Conservation (phyloP, 2,113 vertebrate species). For the Ceratotherium simum region DNA sequence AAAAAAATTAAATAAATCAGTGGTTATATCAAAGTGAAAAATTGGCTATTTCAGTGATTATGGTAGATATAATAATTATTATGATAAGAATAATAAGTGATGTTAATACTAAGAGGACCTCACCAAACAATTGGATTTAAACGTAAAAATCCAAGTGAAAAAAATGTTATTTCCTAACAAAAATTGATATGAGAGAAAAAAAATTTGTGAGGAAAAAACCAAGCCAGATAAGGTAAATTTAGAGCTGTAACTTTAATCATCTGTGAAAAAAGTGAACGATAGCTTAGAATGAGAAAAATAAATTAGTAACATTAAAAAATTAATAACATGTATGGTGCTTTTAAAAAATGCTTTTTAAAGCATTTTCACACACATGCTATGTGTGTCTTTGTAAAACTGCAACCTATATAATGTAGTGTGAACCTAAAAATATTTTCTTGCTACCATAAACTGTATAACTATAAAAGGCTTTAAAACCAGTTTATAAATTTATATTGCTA, state of each 20-base stretch:
- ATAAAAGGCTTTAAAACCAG: not conserved
- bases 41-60: not conserved
- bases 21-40: conserved; percentile 1
- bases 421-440: not conserved
- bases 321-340: not conserved
- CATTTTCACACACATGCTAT: not conserved
- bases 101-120: not conserved
- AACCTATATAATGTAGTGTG: not conserved
- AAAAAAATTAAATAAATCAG: not conserved
- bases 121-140: not conserved
- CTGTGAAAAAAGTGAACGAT: not conserved
- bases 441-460: not conserved
- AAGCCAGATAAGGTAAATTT: not conserved
- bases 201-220: not conserved
- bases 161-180: not conserved
- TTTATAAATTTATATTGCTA: not conserved
- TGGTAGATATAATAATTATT: conserved; percentile 15
- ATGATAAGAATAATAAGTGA: not conserved
- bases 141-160: not conserved
- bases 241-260: not conserved
- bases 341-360: not conserved
- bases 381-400: not conserved
- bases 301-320: not conserved
- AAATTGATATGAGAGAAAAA: not conserved
- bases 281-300: not conserved